Base-by-base conservation (phyloP, 2,888 invertebrate species). In the Stegophylla sp. region DNA sequence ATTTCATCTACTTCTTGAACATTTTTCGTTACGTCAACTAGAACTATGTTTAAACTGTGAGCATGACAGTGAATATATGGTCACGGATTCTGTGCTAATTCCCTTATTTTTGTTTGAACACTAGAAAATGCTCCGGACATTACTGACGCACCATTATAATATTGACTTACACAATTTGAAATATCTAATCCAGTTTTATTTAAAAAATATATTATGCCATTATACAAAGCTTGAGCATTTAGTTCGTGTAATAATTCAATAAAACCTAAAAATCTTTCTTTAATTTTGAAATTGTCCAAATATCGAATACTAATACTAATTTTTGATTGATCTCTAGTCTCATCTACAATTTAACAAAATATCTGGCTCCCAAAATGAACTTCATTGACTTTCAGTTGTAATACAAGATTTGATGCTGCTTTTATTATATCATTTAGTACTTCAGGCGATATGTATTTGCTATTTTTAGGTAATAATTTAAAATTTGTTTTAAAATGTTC, bases 221-320 rank as follows among this genome's bases (percentile, higher is more conserved):
- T 13, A 59, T 7, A 59, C 59, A 59, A 23, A 23, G 26, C 26
- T 23, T 67, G 34, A 45, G 45, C 23, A 67, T 67, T 43, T 67
- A 48, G n/a, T 13, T 23, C 45, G 17, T 41, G 20, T n/a, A 66
- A 23, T n/a, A 66, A 23, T 66, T 66, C 43, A 15, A 66, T 23
- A 66, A 66, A 45, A 20, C 43, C 66, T 66, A 66, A 66, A 66
- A 43, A 66, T 66, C 66, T 66, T 43, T 66, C 66, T 66, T 66
- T 43, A 66, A 45, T 66, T 43, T 66, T 66, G 12, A 23, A 66
- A 59, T 59, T 7, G 26, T 59, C 23, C 23, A 59, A 59, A 59
- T 59, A 59, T 59, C 59, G 7, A 26, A 59, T 59, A 59, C 59
- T 23, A 59, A 59, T 26, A 59, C 59, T 59, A 59, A 5, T 59